Conservation (phyloP, 2,113 vertebrate species). For the Dasypus novemcinctus region DNA sequence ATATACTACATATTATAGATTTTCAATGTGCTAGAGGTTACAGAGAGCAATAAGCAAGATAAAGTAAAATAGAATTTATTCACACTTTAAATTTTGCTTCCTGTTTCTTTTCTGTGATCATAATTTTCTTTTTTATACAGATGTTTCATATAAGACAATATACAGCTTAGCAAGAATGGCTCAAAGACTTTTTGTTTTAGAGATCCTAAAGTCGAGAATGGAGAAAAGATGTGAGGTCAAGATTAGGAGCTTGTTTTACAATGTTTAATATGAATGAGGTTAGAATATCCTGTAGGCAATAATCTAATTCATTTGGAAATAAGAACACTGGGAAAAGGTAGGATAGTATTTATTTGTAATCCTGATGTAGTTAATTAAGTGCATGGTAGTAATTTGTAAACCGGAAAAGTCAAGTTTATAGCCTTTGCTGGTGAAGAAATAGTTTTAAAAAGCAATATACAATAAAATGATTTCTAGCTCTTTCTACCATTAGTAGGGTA, state of each 20-base stretch:
- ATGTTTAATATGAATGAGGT: background rate
- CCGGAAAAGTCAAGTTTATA: background rate
- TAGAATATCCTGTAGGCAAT: background rate
- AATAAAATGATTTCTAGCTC: background rate
- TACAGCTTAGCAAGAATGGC: background rate
- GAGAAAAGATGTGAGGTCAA: background rate
- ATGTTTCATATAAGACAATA: background rate
- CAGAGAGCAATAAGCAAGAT: background rate
- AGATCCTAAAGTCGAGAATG: background rate
- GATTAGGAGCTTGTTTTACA: background rate
- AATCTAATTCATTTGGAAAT: background rate
- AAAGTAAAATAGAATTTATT: background rate
- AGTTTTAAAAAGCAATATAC: background rate
- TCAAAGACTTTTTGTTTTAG: constrained; percentile 2
- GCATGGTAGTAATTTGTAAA: background rate
- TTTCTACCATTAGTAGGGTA: background rate
- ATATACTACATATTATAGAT: background rate
- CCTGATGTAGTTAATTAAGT: background rate
- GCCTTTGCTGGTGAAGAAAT: background rate
- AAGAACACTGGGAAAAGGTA: background rate
- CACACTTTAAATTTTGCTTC: background rate
- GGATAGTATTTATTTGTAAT: background rate
- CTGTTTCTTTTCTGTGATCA: background rate
- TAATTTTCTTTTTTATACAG: background rate
- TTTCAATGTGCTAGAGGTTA: background rate